phyloP scores from a whole-genome alignment of 2,113 vertebrate genomes.

The Lepus americanus region DNA sequence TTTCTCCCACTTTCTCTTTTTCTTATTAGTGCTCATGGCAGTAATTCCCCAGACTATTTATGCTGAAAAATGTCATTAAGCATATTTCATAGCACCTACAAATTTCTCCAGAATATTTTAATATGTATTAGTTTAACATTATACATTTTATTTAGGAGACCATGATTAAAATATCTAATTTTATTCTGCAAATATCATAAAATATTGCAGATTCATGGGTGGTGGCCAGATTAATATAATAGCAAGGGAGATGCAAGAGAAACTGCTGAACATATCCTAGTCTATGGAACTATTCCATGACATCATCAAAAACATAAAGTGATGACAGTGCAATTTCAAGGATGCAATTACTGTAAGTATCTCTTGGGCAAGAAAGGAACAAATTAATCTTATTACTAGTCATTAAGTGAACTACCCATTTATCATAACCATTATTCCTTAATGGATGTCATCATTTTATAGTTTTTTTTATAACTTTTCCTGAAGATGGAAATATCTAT shows the following conservation, averaged over 20 bases:
- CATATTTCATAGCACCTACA: not conserved
- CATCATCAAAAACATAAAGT: slow-evolving; percentile 91
- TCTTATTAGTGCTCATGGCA: not conserved
- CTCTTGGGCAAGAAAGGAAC: slow-evolving; percentile 87
- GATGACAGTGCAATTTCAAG: slow-evolving; percentile 95
- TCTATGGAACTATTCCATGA: slow-evolving; percentile 84
- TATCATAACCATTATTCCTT: slow-evolving; percentile 88
- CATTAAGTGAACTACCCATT: slow-evolving; percentile 90
- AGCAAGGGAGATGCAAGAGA: slow-evolving; percentile 54
- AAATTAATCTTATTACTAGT: slow-evolving; percentile 91
- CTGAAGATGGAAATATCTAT: not conserved
- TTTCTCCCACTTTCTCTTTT: not conserved
- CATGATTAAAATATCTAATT: not conserved
- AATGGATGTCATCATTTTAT: slow-evolving; percentile 77
- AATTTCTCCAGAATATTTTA: not conserved
- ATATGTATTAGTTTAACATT: not conserved
- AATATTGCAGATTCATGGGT: slow-evolving; percentile 34
- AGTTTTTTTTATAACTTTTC: slow-evolving; percentile 73
- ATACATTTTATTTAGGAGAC: not conserved
- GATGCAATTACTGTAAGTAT: slow-evolving; percentile 98
- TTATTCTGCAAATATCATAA: not conserved
- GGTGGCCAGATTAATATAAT: not conserved
- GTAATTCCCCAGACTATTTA: not conserved
- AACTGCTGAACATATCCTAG: slow-evolving; percentile 84
- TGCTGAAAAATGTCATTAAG: not conserved